Evolutionary conservation across 2,888 invertebrate species (phyloP).

Genomic region (Thelaira solivaga): DNA sequence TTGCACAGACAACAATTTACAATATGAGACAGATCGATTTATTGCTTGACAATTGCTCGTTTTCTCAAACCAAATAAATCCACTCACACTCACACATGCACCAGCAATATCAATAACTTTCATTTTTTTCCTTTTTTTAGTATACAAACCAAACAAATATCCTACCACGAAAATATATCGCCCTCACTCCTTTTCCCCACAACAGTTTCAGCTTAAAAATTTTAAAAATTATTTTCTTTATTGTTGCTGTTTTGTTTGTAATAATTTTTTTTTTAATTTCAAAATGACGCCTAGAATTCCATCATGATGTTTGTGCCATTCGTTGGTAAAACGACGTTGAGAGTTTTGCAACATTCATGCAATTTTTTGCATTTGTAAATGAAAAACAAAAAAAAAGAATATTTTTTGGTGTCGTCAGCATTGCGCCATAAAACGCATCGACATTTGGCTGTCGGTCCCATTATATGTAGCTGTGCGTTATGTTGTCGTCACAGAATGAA

Average conservation of each 20-base stretch:
- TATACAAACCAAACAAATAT: background rate
- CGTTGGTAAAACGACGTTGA: background rate
- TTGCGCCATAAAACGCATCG: constrained; percentile 63
- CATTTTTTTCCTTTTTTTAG: constrained; percentile 67
- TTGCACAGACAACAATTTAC: constrained; percentile 70
- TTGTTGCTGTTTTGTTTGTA: no score
- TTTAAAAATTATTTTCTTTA: constrained; percentile 50
- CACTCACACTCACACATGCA: constrained; percentile 36
- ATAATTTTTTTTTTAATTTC: constrained; percentile 32
- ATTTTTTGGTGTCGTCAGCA: constrained; percentile 59
- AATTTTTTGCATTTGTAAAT: constrained; percentile 53
- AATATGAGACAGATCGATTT: constrained; percentile 76
- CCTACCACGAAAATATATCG: background rate
- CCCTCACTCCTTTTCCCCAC: background rate
- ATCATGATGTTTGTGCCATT: constrained; percentile 63
- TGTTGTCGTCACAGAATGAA: constrained; percentile 59
- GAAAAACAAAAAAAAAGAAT: constrained; percentile 26
- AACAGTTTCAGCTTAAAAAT: background rate
- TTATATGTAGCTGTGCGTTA: constrained; percentile 54
- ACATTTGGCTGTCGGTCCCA: constrained; percentile 52
- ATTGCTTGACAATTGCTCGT: constrained; percentile 75
- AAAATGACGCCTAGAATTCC: constrained; percentile 68
- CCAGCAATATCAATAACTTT: constrained; percentile 53
- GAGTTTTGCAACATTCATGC: constrained; percentile 60
- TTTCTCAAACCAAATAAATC: constrained; percentile 43